phyloP scores from a whole-genome alignment of 2,888 invertebrate genomes.

The Horisme vitalbata region DNA sequence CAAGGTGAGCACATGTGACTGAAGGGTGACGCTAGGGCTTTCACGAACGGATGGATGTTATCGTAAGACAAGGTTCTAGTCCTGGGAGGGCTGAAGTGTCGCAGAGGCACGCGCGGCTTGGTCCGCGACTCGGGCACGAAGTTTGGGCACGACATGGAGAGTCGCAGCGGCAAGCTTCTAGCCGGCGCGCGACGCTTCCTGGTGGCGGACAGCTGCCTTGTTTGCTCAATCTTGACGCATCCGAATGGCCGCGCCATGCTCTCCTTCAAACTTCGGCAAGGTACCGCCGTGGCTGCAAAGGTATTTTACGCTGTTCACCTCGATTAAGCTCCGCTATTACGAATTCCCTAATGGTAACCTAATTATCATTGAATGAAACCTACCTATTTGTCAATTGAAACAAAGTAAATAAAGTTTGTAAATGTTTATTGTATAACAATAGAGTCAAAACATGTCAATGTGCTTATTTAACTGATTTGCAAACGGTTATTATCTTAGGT shows the following conservation, averaged over 20 bases:
- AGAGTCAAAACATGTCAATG: conserved; percentile 18
- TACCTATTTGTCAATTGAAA: conserved; percentile 4
- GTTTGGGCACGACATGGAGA: conserved; percentile 53
- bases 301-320: conserved; percentile 64
- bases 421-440: conserved; percentile 22
- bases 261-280: conserved; percentile 50
- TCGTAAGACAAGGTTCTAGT: conserved; percentile 31
- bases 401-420: conserved; percentile 11
- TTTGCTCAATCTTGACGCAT: conserved; percentile 41
- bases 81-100: conserved; percentile 39
- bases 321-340: conserved; percentile 44
- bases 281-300: conserved; percentile 65
- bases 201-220: conserved; percentile 39
- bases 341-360: conserved; percentile 9
- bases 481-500: conserved; percentile 10
- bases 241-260: conserved; percentile 38
- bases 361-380: conserved; percentile 2
- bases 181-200: conserved; percentile 26
- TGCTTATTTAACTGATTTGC: conserved; percentile 17
- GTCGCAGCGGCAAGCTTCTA: conserved; percentile 35
- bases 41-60: conserved; percentile 1
- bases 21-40: conserved; percentile 3
- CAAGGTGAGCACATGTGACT: conserved; percentile 8
- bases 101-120: conserved; percentile 25
- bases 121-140: conserved; percentile 35